A percentile compares a stretch with the other conserved stretches of the same genome.
Evolutionary conservation across 2,888 invertebrate species (phyloP).

Genomic region (Apotomis betuletana): DNA sequence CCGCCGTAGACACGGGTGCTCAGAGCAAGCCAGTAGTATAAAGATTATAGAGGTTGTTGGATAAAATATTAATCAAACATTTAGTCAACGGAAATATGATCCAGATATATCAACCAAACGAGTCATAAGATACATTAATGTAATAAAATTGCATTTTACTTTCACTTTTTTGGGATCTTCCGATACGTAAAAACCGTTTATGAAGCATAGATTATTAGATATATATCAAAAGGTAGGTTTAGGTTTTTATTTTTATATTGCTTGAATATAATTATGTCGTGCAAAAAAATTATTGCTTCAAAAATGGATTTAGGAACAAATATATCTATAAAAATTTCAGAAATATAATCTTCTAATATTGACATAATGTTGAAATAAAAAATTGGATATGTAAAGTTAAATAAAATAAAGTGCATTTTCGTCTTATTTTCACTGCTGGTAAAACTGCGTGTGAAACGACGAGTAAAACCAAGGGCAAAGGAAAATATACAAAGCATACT

Average conservation of each 20-base stretch:
- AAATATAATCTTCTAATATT: no score
- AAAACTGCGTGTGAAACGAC: conserved; percentile 8
- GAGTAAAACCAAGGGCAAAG: conserved; percentile 7
- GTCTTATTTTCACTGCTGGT: not conserved
- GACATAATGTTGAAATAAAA: no score
- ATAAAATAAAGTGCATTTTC: not conserved
- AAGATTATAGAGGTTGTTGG: no score
- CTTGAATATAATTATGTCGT: no score
- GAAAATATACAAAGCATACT: conserved; percentile 2
- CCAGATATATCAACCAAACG: not conserved
- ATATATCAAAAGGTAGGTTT: no score
- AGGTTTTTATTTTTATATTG: no score
- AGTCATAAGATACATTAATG: not conserved
- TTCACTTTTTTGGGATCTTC: not conserved
- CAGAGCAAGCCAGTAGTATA: no score
- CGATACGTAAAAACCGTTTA: not conserved
- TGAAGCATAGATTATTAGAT: no score
- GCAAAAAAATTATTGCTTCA: no score
- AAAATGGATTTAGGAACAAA: no score
- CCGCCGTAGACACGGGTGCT: not conserved
- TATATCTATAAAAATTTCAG: no score
- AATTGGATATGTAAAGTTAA: no score
- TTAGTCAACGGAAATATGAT: not conserved
- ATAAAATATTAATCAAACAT: not conserved
- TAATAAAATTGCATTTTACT: not conserved